Evolutionary conservation across 2,888 invertebrate species (phyloP).

Genomic region (Thecocarcelia acutangulata): DNA sequence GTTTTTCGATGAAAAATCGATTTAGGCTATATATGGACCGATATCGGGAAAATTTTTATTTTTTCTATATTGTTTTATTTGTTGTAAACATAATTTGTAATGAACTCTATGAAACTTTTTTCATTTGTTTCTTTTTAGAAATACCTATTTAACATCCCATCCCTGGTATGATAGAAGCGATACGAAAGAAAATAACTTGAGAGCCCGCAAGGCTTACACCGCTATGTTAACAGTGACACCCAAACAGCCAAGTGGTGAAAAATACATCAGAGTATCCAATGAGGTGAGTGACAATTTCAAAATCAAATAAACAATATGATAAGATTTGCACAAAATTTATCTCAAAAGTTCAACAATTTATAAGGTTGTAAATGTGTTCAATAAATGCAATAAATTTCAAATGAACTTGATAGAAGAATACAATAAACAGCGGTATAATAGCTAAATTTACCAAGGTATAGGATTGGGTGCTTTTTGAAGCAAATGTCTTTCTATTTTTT

Average conservation of each 20-base stretch:
- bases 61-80: too few relatives aligned
- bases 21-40: too few relatives aligned
- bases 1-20: too few relatives aligned
- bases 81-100: neutral
- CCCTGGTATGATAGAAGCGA: conserved; percentile 95
- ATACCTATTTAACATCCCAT: conserved; percentile 84
- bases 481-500: too few relatives aligned
- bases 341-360: neutral
- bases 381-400: neutral
- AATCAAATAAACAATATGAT: neutral
- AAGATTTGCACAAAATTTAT: neutral
- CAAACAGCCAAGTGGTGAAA: conserved; percentile 88
- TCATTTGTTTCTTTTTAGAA: conserved; percentile 80
- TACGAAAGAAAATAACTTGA: conserved; percentile 89
- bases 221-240: conserved; percentile 94
- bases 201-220: conserved; percentile 92
- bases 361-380: neutral
- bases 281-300: conserved; percentile 82
- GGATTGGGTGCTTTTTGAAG: too few relatives aligned
- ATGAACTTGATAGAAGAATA: too few relatives aligned
- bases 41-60: too few relatives aligned
- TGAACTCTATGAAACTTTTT: neutral
- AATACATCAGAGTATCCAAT: conserved; percentile 89
- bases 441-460: too few relatives aligned
- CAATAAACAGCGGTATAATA: neutral